Percentiles rank a stretch among this genome's conserved stretches.
Conservation (phyloP, 2,113 vertebrate species). For the Mus spicilegus region DNA sequence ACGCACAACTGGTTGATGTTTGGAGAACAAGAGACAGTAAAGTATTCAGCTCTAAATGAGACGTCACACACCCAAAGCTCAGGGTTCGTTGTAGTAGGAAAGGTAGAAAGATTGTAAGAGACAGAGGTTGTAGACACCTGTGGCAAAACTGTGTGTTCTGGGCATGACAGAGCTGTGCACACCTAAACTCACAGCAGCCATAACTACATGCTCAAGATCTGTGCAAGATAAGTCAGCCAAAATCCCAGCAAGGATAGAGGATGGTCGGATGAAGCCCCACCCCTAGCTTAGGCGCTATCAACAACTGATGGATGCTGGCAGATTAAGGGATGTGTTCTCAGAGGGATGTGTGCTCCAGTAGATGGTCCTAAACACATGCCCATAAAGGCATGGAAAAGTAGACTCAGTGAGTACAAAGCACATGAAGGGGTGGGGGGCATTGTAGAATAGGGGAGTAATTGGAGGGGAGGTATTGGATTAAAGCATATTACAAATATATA, state of each 20-base stretch:
- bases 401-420: background rate
- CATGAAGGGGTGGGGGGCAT: background rate
- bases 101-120: background rate
- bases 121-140: background rate
- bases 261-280: background rate
- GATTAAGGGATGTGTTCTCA: background rate
- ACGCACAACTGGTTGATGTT: background rate
- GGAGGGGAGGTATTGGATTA: background rate
- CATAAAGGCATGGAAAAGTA: background rate
- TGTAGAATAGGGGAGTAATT: background rate
- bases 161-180: background rate
- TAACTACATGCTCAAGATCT: background rate
- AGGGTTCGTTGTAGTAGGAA: background rate
- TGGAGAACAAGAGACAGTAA: background rate
- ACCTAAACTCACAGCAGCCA: background rate
- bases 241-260: background rate
- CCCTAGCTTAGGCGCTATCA: background rate
- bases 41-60: background rate
- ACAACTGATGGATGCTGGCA: background rate
- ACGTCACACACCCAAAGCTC: background rate
- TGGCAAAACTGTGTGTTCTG: background rate
- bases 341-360: background rate
- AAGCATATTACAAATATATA: background rate
- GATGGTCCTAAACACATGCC: background rate
- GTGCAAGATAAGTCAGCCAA: background rate